Base-by-base conservation (phyloP, 92 coral and sea anemone genomes). In the Palythoa grandiflora region DNA sequence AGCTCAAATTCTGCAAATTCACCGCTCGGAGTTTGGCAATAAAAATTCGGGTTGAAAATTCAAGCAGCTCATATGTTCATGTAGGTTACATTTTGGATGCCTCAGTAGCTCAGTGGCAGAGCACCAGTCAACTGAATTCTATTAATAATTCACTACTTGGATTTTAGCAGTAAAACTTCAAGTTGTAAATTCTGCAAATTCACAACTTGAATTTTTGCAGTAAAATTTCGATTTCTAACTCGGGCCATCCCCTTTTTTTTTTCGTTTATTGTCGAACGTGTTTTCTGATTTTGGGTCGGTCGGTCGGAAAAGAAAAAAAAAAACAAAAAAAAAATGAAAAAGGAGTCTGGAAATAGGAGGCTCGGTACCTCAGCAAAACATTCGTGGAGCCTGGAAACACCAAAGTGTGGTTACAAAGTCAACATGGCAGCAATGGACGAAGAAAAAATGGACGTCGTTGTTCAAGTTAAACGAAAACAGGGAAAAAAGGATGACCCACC, bases 281-380 rank as follows among this genome's bases (percentile, higher is more conserved):
- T 84, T 72, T 84, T 72, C 78, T 84, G 79, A 84, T 84, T 84
- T 84, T 84, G 88, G 80, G 88, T 84, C 88, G 88, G 80, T 84
- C 88, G 80, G 72, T 84, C 88, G 88, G 80, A 40, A 40, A 51
- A 51, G 60, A 14, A 84, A 84, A 84, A 84, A 72, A 44, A 68
- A 84, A 44, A 44, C 48, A 70, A 84, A 84, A 44, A 84, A 71
- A 71, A 38, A 83, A 63, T 35, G 51, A 36, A 71, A 84, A 70
- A 84, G 88, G 80, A 84, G 88, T 72, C 68, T 68, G 73, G 73
- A 68, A 5, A 1, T 28, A 68, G 73, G 38, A n/a, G 39, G 73
- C 73, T 5, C 38, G 73, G 73, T 68, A 68, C 40, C 40, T 20
- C 73, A 68, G 73, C 73, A 68, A 1, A 68, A 84, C 17, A 70